Percentiles rank a stretch among this genome's conserved stretches.
These are phyloP conservation scores for Pogonomyrmex barbatus DNA, from an alignment of 1,140 invertebrate species.

Conservation along the genomic window DNA sequence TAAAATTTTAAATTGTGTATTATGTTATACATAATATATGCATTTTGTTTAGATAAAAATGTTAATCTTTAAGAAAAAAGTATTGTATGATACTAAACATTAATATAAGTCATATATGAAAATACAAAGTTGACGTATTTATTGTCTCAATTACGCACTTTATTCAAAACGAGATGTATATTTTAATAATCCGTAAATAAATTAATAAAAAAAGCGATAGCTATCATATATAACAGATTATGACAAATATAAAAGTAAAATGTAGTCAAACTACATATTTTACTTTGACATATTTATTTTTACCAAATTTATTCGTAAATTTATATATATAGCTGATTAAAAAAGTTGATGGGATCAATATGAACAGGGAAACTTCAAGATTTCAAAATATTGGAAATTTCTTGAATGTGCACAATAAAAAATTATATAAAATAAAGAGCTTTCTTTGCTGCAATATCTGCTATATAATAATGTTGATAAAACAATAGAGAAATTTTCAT, in stretches of 20 bases:
- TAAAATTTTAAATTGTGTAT: background rate
- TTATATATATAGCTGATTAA: conserved; percentile 16
- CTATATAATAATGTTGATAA: background rate
- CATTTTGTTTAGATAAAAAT: background rate
- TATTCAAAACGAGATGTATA: background rate
- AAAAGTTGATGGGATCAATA: background rate
- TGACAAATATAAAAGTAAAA: background rate
- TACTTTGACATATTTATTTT: background rate
- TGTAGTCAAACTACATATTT: background rate
- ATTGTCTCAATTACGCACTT: background rate
- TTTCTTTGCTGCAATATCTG: background rate
- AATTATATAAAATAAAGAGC: background rate
- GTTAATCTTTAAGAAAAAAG: background rate
- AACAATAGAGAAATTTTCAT: background rate
- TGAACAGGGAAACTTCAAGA: background rate
- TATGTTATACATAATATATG: background rate
- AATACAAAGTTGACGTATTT: background rate
- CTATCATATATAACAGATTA: background rate
- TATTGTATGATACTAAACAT: background rate
- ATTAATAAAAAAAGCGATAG: background rate
- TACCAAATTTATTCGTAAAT: background rate
- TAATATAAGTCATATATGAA: background rate
- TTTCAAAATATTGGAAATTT: background rate
- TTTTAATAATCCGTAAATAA: conserved; percentile 5
- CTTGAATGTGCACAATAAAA: background rate